Conservation (phyloP, 1,140 invertebrate genomes). For the Coptotermes formosanus region DNA sequence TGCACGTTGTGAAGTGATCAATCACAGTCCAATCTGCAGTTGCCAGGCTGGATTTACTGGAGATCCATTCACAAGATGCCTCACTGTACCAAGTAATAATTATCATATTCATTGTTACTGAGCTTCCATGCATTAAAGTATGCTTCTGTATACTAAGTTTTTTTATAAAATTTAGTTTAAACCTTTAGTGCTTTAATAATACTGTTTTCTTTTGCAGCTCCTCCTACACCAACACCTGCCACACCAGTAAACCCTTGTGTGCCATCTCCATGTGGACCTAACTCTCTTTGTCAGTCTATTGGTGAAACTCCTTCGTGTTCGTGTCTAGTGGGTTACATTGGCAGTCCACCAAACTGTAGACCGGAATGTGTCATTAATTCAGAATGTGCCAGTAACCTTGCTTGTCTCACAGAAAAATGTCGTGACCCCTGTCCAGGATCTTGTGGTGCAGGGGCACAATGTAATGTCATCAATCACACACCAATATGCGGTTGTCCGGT, state of each 20-base stretch:
- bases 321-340: slow-evolving; percentile 64
- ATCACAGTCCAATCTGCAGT: slow-evolving; percentile 62
- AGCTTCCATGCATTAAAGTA: neutral
- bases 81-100: slow-evolving; percentile 40
- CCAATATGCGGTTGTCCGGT: slow-evolving; percentile 66
- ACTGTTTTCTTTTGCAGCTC: slow-evolving; percentile 38
- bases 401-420: slow-evolving; percentile 67
- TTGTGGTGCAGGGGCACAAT: slow-evolving; percentile 66
- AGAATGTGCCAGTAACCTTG: slow-evolving; percentile 64
- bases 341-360: slow-evolving; percentile 68
- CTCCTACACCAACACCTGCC: slow-evolving; percentile 43
- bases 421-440: slow-evolving; percentile 70
- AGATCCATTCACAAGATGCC: slow-evolving; percentile 59
- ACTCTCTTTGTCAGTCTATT: slow-evolving; percentile 46
- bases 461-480: slow-evolving; percentile 67
- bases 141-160: neutral
- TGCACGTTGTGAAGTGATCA: slow-evolving; percentile 63
- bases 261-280: slow-evolving; percentile 46
- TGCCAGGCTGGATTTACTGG: slow-evolving; percentile 61
- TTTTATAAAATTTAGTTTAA: slow-evolving; percentile 2
- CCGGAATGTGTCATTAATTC: slow-evolving; percentile 70
- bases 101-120: neutral
- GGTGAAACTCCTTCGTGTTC: slow-evolving; percentile 55
- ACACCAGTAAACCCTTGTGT: slow-evolving; percentile 39
- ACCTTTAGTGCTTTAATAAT: neutral